Conservation (phyloP, 2,113 vertebrate genomes). For the Scomber colias region DNA sequence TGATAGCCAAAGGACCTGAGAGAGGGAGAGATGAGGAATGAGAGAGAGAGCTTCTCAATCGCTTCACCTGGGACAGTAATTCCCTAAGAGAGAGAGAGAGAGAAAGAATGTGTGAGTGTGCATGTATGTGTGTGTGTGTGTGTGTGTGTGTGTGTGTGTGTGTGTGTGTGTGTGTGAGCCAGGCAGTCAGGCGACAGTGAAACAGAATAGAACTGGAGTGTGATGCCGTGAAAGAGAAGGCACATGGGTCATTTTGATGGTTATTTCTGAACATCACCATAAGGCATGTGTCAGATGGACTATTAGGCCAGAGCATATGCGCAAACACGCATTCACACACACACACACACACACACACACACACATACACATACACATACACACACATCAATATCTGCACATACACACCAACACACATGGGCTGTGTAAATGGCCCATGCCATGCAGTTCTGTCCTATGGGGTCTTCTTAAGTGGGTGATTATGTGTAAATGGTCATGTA, state of each 20-base stretch:
- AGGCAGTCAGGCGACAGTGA: constrained; percentile 8
- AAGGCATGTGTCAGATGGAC: constrained; percentile 74
- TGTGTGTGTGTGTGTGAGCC: background rate
- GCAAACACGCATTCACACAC: constrained; percentile 35
- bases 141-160: background rate
- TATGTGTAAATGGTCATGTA: constrained; percentile 78
- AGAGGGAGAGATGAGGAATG: background rate
- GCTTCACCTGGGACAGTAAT: constrained; percentile 34
- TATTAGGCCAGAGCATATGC: constrained; percentile 68
- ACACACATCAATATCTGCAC: background rate
- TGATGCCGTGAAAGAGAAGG: constrained; percentile 38
- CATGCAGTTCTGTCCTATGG: constrained; percentile 67
- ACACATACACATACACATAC: constrained; percentile 21
- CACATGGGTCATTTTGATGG: constrained; percentile 66
- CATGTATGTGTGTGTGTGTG: background rate
- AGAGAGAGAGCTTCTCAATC: constrained; percentile 27
- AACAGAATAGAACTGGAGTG: constrained; percentile 16
- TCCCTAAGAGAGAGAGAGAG: background rate
- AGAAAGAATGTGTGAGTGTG: too few species aligned
- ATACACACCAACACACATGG: constrained; percentile 26
- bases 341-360: constrained; percentile 20
- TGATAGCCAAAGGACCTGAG: constrained; percentile 12
- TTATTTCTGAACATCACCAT: constrained; percentile 70
- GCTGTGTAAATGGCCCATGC: constrained; percentile 68
- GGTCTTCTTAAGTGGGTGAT: constrained; percentile 77